These are phyloP conservation scores for Acleris literana DNA, from an alignment of 2,888 invertebrate species.

Conservation along the genomic window DNA sequence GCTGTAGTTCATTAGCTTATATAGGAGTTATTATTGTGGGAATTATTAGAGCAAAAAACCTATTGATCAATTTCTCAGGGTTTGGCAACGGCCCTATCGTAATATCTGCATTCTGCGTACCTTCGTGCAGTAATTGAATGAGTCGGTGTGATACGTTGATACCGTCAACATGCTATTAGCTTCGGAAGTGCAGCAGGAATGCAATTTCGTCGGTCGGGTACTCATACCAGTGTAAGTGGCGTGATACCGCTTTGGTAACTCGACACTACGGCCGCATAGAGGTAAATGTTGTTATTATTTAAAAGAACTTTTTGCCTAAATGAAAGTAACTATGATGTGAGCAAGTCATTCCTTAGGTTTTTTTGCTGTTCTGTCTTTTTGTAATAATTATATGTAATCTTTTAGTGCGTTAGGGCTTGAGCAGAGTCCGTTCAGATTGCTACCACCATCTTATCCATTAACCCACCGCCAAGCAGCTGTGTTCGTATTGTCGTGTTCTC, in stretches of 20 bases:
- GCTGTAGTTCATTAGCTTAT: conserved; percentile 69
- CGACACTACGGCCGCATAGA: too few species aligned
- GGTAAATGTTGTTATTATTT: too few species aligned
- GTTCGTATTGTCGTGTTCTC: too few species aligned
- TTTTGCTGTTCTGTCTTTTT: too few species aligned
- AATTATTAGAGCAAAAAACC: conserved; percentile 79
- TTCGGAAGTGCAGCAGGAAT: conserved; percentile 20
- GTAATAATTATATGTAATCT: too few species aligned
- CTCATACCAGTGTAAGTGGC: conserved; percentile 1
- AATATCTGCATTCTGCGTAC: conserved; percentile 50
- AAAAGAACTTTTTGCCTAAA: too few species aligned
- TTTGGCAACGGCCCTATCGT: conserved; percentile 70
- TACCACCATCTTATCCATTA: too few species aligned
- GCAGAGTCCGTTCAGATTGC: too few species aligned
- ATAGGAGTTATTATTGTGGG: conserved; percentile 79
- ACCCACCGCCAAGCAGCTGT: too few species aligned
- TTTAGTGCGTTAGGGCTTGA: too few species aligned
- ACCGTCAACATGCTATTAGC: conserved; percentile 11
- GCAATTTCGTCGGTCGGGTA: conserved; percentile 22
- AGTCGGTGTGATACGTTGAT: conserved; percentile 32
- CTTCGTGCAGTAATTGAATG: conserved; percentile 40
- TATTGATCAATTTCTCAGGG: conserved; percentile 77
- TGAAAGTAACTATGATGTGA: too few species aligned
- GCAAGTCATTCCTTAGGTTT: too few species aligned
- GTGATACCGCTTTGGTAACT: conserved; percentile 32